Evolutionary conservation across 1,140 invertebrate genomes (phyloP), one percentile per base, ranked within the genome.

Genomic region (Aphis craccivora): DNA sequence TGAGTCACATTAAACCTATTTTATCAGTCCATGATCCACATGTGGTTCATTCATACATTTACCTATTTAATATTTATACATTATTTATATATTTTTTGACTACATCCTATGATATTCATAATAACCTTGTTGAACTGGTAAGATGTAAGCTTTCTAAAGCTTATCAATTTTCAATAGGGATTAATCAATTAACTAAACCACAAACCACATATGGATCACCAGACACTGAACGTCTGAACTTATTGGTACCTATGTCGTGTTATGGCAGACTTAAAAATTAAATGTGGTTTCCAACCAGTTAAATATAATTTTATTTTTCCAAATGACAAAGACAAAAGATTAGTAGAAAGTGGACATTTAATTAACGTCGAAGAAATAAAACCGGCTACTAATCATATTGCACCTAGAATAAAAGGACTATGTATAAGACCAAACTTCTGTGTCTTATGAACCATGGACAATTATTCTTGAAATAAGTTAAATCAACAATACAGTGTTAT

Each of bases 31-130:
- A 83, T 83, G 76, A 83, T 37, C 76, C 35, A 83, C 35, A 83
- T 83, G 76, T 83, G 76, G 76, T 83, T 83, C 76, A 83, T 83
- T 83, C 76, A 83, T 37, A 83, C 35, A 83, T 83, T 83, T 83
- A 83, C n/a, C n/a, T 83, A n/a, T 35, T 35, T 37, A 35, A 14
- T 83, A n/a, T 35, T 35, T 37, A 35, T 83, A 83, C 6, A 83
- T 83, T 81, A 53, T 53, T 53, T 53, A 22, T 81, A 81, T 81
- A 37, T 83, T 6, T 35, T 37, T 83, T 2, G 3, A 83, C 76
- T 83, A 83, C 35, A 83, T 83, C 1, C 35, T 83, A 40, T 83
- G 40, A n/a, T n/a, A n/a, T n/a, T n/a, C n/a, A n/a, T n/a, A n/a
- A 84, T 43, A 83, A 83, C n/a, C 11, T 35, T 35, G 67, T 76